These are phyloP conservation scores for Limnephilus rhombicus DNA, from an alignment of 2,888 invertebrate genomes.

Conservation along the genomic window DNA sequence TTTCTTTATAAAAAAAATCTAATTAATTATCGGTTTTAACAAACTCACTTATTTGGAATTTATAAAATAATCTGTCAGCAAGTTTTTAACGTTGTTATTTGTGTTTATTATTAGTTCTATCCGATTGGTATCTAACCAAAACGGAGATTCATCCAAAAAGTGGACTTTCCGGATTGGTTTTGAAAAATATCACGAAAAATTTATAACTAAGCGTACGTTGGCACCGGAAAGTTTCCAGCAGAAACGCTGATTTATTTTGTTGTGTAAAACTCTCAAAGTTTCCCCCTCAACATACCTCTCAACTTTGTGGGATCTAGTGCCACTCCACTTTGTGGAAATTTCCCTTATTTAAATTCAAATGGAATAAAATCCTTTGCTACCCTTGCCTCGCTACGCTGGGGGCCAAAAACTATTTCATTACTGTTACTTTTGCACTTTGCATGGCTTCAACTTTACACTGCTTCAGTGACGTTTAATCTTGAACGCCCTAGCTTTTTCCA, in stretches of 20 bases:
- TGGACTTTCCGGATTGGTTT: too few species aligned
- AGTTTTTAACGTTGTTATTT: background rate
- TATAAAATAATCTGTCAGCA: background rate
- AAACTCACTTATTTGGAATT: background rate
- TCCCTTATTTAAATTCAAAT: background rate
- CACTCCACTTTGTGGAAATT: background rate
- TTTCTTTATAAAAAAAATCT: too few species aligned
- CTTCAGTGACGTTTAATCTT: background rate
- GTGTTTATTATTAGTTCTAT: background rate
- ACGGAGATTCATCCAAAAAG: background rate
- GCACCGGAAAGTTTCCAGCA: background rate
- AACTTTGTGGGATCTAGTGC: background rate
- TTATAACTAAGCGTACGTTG: background rate
- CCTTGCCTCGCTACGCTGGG: background rate
- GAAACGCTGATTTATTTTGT: slow-evolving; percentile 13
- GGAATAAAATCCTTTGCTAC: background rate
- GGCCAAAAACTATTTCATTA: background rate
- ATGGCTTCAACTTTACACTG: background rate
- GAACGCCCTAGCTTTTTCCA: background rate
- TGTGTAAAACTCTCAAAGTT: background rate
- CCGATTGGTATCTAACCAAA: too few species aligned
- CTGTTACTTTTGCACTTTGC: background rate
- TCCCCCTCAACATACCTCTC: background rate
- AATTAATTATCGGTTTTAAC: background rate
- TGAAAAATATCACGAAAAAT: background rate